Evolutionary conservation across 2,113 vertebrate genomes (phyloP).

Genomic region (Tursiops truncatus): DNA sequence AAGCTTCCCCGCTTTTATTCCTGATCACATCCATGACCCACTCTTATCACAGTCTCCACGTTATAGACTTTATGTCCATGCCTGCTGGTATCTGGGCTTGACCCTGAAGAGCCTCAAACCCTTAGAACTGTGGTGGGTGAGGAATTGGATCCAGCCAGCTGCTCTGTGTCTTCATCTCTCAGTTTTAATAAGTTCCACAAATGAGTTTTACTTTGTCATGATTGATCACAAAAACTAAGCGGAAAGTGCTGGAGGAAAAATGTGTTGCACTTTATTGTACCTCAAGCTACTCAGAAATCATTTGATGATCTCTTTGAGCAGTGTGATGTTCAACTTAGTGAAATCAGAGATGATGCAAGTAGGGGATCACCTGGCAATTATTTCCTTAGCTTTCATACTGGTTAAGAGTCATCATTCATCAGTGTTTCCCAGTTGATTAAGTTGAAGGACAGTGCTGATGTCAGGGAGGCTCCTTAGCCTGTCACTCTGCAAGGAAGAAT

Average conservation of each 20-base stretch:
- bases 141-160: background rate
- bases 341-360: constrained; percentile 54
- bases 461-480: constrained; percentile 13
- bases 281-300: constrained; percentile 47
- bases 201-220: constrained; percentile 45
- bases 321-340: background rate
- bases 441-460: background rate
- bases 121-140: background rate
- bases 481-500: constrained; percentile 43
- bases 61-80: background rate
- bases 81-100: background rate
- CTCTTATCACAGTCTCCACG: background rate
- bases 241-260: constrained; percentile 62
- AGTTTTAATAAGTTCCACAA: constrained; percentile 19
- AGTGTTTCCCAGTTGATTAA: constrained; percentile 59
- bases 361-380: constrained; percentile 44
- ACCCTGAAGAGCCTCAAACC: background rate
- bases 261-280: constrained; percentile 47
- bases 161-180: background rate
- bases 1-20: background rate
- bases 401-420: constrained; percentile 51
- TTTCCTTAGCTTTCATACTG: constrained; percentile 49
- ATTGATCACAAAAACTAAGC: constrained; percentile 57
- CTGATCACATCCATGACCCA: background rate
- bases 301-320: constrained; percentile 63